phyloP scores from a whole-genome alignment of 37 sponge, comb jelly and placozoan species.

The Chondrilla cf. caribensis region DNA sequence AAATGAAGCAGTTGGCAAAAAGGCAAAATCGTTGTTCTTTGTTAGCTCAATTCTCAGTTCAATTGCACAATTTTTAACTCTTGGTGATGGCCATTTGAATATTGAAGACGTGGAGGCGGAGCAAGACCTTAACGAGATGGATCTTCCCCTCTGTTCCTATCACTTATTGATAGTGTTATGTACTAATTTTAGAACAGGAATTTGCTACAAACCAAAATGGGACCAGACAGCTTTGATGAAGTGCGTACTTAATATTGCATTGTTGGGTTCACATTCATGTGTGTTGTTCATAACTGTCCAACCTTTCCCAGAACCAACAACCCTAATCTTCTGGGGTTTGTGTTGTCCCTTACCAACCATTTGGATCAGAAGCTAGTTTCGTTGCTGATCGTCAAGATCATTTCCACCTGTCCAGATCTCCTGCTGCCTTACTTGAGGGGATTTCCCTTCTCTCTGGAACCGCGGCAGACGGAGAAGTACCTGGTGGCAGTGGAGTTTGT shows the following conservation, averaged over 20 bases:
- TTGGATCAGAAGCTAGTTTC: neutral
- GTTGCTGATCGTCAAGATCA: slow-evolving; percentile 23
- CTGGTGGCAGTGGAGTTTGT: slow-evolving; percentile 38
- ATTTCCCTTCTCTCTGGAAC: slow-evolving; percentile 41
- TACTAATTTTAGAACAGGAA: slow-evolving; percentile 52
- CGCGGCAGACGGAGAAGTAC: slow-evolving; percentile 47
- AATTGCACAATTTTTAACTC: slow-evolving; percentile 30
- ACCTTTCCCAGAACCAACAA: slow-evolving; percentile 55
- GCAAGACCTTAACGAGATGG: neutral
- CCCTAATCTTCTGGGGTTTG: slow-evolving; percentile 50
- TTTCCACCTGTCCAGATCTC: slow-evolving; percentile 56
- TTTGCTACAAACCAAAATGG: slow-evolving; percentile 49
- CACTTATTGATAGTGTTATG: slow-evolving; percentile 30
- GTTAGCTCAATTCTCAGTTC: slow-evolving; percentile 31
- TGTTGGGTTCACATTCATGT: neutral
- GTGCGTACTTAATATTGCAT: slow-evolving; percentile 5
- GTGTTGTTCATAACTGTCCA: neutral
- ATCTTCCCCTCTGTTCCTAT: neutral
- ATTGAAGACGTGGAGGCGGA: neutral
- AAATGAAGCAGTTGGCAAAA: slow-evolving; percentile 47
- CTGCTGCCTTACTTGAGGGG: slow-evolving; percentile 41
- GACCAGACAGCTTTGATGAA: slow-evolving; percentile 29
- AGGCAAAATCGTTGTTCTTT: slow-evolving; percentile 60
- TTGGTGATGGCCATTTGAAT: neutral
- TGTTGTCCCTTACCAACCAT: slow-evolving; percentile 31